phyloP scores from a whole-genome alignment of 2,797 vertebrate species.

The Labeo calbasu region DNA sequence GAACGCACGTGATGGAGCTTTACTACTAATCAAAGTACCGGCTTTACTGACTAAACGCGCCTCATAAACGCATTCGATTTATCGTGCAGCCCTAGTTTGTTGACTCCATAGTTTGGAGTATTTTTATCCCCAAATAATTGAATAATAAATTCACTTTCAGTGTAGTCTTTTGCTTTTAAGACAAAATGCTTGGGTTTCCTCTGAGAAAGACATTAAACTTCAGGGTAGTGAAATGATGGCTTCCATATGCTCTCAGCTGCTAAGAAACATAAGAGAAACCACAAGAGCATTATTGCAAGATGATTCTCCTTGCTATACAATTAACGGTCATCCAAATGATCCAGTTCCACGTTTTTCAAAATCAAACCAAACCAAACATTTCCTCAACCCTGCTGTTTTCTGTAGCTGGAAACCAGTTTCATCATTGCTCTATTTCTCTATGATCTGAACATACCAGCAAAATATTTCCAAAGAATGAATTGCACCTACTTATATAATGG shows the following conservation, averaged over 20 bases:
- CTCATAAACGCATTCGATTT: too few species aligned
- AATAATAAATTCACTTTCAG: neutral
- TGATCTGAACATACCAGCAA: neutral
- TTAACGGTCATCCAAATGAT: neutral
- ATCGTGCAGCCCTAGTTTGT: too few species aligned
- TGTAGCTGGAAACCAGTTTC: neutral
- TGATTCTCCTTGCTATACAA: neutral
- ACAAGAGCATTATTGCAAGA: constrained; percentile 10
- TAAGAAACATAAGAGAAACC: neutral
- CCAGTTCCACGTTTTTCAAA: neutral
- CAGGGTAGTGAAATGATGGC: neutral
- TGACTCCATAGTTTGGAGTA: neutral
- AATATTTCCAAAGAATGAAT: neutral
- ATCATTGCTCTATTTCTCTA: neutral
- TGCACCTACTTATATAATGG: neutral
- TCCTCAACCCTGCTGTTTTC: neutral
- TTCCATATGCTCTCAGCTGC: constrained; percentile 1
- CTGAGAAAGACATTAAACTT: constrained; percentile 13
- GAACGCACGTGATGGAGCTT: too few species aligned
- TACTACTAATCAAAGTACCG: too few species aligned
- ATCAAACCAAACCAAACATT: neutral
- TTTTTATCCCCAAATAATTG: constrained; percentile 4
- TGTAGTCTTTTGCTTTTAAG: neutral
- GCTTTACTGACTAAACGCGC: too few species aligned
- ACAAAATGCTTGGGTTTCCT: neutral